Percentiles rank a stretch among this genome's conserved stretches.
These are phyloP conservation scores for Galeopsomyia nigrocyanea DNA, from an alignment of 2,888 invertebrate genomes.

Conservation along the genomic window DNA sequence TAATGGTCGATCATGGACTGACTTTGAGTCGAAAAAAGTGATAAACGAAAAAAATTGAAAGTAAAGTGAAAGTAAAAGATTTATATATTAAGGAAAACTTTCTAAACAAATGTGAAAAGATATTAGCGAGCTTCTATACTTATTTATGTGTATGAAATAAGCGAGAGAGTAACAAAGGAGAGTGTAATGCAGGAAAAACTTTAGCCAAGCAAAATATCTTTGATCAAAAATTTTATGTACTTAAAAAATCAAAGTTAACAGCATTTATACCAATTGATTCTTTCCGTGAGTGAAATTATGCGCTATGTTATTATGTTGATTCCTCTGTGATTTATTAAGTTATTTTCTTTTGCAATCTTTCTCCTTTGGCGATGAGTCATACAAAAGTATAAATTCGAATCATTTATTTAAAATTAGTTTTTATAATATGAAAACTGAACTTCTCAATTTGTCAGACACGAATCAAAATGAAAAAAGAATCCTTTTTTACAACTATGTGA, in stretches of 20 bases:
- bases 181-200: constrained; percentile 5
- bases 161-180: constrained; percentile 8
- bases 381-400: constrained; percentile 16
- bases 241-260: constrained; percentile 38
- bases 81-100: constrained; percentile 43
- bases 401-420: constrained; percentile 19
- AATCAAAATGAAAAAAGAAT: constrained; percentile 12
- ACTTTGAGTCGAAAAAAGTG: constrained; percentile 51
- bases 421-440: constrained; percentile 6
- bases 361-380: constrained; percentile 10
- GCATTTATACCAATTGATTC: constrained; percentile 34
- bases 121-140: constrained; percentile 45
- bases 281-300: constrained; percentile 42
- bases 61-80: constrained; percentile 35
- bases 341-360: constrained; percentile 33
- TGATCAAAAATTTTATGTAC: constrained; percentile 38
- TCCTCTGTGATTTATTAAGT: constrained; percentile 45
- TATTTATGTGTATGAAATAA: constrained; percentile 37
- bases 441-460: not conserved
- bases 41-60: constrained; percentile 48
- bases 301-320: constrained; percentile 41
- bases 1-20: constrained; percentile 43
- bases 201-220: constrained; percentile 32
- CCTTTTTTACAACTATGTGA: constrained; percentile 9
- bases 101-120: constrained; percentile 38